Conservation (phyloP, 2,888 invertebrate genomes). For the Kuschelorhynchus macadamiae region DNA sequence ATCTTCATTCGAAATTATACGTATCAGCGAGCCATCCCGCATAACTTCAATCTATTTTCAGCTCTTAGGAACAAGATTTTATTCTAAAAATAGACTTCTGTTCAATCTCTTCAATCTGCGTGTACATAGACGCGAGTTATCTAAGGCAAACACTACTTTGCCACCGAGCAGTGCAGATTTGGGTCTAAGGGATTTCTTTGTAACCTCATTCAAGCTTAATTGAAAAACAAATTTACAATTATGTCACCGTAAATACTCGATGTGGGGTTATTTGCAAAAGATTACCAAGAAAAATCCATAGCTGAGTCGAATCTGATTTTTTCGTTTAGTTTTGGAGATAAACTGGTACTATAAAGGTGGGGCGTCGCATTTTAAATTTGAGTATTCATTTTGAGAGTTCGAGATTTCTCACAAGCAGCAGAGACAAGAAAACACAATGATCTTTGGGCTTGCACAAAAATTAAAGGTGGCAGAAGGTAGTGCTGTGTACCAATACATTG, state of each 20-base stretch:
- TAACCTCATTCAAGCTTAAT: too few species aligned
- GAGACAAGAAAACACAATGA: neutral
- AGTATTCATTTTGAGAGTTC: neutral
- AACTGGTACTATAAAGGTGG: too few species aligned
- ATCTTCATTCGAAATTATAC: slow-evolving; percentile 6
- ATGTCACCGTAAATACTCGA: neutral
- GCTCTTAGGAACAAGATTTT: slow-evolving; percentile 1
- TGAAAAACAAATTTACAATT: neutral
- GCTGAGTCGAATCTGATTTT: neutral
- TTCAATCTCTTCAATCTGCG: too few species aligned
- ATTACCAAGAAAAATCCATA: too few species aligned
- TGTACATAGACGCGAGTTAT: too few species aligned
- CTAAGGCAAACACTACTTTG: too few species aligned
- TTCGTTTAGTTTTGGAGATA: neutral
- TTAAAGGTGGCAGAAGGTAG: neutral
- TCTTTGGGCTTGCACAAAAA: neutral
- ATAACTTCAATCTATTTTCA: neutral
- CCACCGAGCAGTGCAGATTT: too few species aligned
- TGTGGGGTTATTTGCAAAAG: too few species aligned
- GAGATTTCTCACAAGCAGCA: too few species aligned
- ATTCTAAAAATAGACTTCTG: slow-evolving; percentile 2
- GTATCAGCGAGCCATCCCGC: neutral
- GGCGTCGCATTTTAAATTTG: neutral
- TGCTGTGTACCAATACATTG: neutral
- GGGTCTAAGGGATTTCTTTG: too few species aligned